A percentile compares a stretch with the other conserved stretches of the same genome.
phyloP scores from a whole-genome alignment of 37 sponge, comb jelly and placozoan species.

The Ianthella basta region DNA sequence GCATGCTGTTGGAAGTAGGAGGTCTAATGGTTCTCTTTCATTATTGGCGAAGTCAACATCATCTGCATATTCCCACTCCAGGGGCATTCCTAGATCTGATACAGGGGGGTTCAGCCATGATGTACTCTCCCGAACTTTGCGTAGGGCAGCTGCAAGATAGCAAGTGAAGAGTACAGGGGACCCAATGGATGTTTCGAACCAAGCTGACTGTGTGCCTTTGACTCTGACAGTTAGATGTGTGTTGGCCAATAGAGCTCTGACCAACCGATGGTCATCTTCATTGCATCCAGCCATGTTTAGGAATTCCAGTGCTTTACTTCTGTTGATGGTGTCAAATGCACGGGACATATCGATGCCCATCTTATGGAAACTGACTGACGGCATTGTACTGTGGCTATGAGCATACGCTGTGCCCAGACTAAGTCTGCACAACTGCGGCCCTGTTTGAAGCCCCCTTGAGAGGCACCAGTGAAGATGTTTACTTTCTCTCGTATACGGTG shows the following conservation, averaged over 20 bases:
- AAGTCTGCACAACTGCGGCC: conserved; percentile 28
- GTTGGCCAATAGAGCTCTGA: neutral
- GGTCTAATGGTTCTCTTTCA: neutral
- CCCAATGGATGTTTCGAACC: conserved; percentile 19
- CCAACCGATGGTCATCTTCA: conserved; percentile 30
- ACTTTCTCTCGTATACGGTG: conserved; percentile 29
- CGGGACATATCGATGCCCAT: conserved; percentile 53
- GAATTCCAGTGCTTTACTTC: conserved; percentile 1
- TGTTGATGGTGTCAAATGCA: conserved; percentile 49
- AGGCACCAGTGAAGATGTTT: conserved; percentile 16
- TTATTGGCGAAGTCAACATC: conserved; percentile 42
- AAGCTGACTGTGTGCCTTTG: neutral
- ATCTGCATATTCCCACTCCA: conserved; percentile 47
- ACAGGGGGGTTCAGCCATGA: conserved; percentile 24
- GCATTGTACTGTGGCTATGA: conserved; percentile 19
- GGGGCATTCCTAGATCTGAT: conserved; percentile 15
- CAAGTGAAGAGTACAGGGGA: conserved; percentile 34
- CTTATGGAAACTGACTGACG: conserved; percentile 39
- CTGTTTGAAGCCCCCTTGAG: conserved; percentile 24
- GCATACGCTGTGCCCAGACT: conserved; percentile 36
- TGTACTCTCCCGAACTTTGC: neutral
- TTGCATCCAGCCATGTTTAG: conserved; percentile 29
- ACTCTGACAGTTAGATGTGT: conserved; percentile 23
- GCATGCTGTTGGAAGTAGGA: conserved; percentile 8
- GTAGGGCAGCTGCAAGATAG: conserved; percentile 38